Percentiles rank a stretch among this genome's conserved stretches.
Evolutionary conservation across 2,113 vertebrate species (phyloP).

Genomic region (Prunella fulvescens): DNA sequence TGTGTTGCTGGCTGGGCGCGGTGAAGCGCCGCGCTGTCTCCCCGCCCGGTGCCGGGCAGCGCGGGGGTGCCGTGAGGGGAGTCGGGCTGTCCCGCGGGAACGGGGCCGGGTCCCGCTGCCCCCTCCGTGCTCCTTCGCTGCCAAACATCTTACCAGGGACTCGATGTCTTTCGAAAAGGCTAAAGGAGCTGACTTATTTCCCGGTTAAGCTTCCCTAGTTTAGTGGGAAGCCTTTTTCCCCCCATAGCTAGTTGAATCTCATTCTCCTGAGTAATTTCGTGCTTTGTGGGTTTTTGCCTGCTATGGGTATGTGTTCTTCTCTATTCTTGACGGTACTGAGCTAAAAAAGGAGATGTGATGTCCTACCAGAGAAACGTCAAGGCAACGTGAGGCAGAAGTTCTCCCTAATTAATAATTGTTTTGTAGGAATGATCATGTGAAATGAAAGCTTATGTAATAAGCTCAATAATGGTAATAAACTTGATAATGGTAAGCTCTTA

Average conservation of each 20-base stretch:
- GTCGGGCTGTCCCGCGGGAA: not conserved
- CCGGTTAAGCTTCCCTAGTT: no score
- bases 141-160: accelerated
- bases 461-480: not conserved
- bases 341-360: not conserved
- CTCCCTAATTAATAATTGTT: not conserved
- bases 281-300: not conserved
- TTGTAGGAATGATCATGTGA: accelerated
- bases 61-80: not conserved
- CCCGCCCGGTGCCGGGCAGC: not conserved
- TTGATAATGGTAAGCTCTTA: not conserved
- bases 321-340: not conserved
- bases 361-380: not conserved
- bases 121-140: not conserved
- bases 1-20: not conserved
- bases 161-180: not conserved
- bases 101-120: not conserved
- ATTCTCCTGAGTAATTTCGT: accelerated
- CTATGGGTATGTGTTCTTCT: accelerated
- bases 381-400: not conserved
- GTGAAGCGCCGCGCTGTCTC: not conserved
- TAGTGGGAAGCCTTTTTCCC: not conserved
- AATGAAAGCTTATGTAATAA: not conserved
- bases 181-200: not conserved
- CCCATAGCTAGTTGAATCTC: accelerated